Base-by-base conservation (phyloP, 2,113 vertebrate species). In the Chrysemys picta region DNA sequence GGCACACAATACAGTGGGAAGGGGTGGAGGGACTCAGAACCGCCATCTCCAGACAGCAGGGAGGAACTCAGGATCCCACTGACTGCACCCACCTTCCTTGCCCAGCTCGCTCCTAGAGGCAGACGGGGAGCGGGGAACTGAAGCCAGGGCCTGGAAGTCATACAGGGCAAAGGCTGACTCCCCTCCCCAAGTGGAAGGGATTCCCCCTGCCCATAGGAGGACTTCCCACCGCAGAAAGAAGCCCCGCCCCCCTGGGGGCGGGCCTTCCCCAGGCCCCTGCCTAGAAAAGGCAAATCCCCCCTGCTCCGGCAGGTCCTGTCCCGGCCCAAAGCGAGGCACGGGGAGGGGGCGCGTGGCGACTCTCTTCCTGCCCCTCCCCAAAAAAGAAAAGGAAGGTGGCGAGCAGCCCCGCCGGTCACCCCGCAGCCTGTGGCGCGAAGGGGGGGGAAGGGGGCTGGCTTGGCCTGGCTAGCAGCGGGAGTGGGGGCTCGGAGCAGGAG, bases 311-410 rank as follows among this genome's bases (percentile, higher is more conserved):
- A 17, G 16, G 7, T 19, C 17, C 65, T 5, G 31, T 29, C 21
- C 78, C 78, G 5, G 24, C 10, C 38, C 53, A 8, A 22, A 79
- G 16, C 13, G 45, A 6, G 5, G 5, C 72, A 78, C 6, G 42
- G 76, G 10, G 76, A 13, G 29, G 5, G 13, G 31, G 59, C 14
- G 31, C 31, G 8, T 2, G 35, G 62, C 19, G 29, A 13, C 38
- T 2, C 19, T 22, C n/a, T 76, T 2, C n/a, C 42, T 76, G 16
- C 42, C 56, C 10, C 38, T 38, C 29, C 16, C 6, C 27, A 13
- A 2, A 13, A 2, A 4, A n/a, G 16, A 35, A 19, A 3, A 6
- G 3, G 13, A 11, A 4, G 11, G 25, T 13, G 57, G 57, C 10
- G 5, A 14, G 57, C 27, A 59, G 57, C 12, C 29, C 57, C 29